Evolutionary conservation across 2,797 vertebrate genomes (phyloP).

Genomic region (Rousettus madagascariensis): DNA sequence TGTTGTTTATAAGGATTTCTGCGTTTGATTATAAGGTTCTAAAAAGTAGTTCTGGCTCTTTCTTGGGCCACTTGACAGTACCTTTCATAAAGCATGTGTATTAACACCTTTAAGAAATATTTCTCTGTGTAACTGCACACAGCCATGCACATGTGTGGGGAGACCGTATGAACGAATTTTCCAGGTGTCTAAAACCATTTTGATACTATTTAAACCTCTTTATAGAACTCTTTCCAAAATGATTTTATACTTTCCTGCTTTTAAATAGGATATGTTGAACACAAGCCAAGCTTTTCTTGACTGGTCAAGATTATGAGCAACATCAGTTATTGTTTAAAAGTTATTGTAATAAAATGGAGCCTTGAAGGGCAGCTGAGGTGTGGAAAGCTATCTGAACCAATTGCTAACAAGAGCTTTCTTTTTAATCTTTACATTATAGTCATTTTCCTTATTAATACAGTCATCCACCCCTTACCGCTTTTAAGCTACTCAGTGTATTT

Average conservation of each 20-base stretch:
- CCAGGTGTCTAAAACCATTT: constrained; percentile 6
- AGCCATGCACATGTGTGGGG: background rate
- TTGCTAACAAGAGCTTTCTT: background rate
- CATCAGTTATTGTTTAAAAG: background rate
- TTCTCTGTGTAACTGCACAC: background rate
- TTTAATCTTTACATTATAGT: background rate
- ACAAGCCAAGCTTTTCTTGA: constrained; percentile 52
- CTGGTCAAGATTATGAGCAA: constrained; percentile 33
- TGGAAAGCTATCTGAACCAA: constrained; percentile 21
- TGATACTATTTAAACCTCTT: constrained; percentile 33
- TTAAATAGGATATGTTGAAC: constrained; percentile 35
- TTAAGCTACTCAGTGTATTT: constrained; percentile 10
- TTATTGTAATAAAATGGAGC: background rate
- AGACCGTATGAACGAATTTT: constrained; percentile 30
- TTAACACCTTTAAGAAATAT: background rate
- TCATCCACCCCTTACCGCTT: background rate
- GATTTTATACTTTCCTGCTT: background rate
- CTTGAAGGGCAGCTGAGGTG: background rate
- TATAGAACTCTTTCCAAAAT: constrained; percentile 47
- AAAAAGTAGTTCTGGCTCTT: background rate
- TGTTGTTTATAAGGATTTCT: constrained; percentile 15
- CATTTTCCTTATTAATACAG: background rate
- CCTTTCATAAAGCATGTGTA: background rate
- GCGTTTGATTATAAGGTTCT: background rate
- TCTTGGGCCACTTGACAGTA: background rate